These are phyloP conservation scores for Scaptomyza reducta DNA, from an alignment of 2,888 invertebrate species.

Conservation along the genomic window DNA sequence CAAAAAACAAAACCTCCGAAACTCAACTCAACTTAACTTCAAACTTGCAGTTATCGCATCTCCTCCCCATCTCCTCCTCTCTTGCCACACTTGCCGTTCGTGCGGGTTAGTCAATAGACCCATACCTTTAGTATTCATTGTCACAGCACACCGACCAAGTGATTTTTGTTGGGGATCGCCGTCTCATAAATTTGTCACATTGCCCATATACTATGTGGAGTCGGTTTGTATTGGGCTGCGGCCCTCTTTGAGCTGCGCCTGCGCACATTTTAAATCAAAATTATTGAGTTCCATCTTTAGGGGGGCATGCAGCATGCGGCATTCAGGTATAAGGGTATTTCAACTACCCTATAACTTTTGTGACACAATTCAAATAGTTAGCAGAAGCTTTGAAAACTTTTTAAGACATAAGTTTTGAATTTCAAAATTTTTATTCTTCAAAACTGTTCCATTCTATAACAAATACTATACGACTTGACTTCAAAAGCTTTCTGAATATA, in stretches of 20 bases:
- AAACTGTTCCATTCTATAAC: too few relatives aligned
- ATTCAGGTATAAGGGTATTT: slow-evolving; percentile 1
- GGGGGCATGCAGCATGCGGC: not conserved
- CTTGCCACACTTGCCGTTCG: slow-evolving; percentile 17
- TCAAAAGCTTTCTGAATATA: too few relatives aligned
- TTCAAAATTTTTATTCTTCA: too few relatives aligned
- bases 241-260: slow-evolving; percentile 63
- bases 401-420: too few relatives aligned
- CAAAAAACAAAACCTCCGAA: not conserved
- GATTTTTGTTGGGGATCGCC: slow-evolving; percentile 45
- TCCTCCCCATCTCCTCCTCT: not conserved
- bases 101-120: slow-evolving; percentile 67
- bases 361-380: not conserved
- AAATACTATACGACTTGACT: too few relatives aligned
- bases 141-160: slow-evolving; percentile 57
- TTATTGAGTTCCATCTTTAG: slow-evolving; percentile 36
- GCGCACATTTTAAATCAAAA: slow-evolving; percentile 74
- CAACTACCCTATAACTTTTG: not conserved
- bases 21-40: not conserved
- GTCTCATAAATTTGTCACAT: slow-evolving; percentile 73
- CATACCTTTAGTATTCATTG: slow-evolving; percentile 51
- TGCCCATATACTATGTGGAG: slow-evolving; percentile 48
- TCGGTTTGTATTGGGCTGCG: slow-evolving; percentile 27
- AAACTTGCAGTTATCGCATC: not conserved
- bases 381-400: not conserved